phyloP scores from a whole-genome alignment of 1,140 invertebrate genomes.

The Berghia stephanieae region DNA sequence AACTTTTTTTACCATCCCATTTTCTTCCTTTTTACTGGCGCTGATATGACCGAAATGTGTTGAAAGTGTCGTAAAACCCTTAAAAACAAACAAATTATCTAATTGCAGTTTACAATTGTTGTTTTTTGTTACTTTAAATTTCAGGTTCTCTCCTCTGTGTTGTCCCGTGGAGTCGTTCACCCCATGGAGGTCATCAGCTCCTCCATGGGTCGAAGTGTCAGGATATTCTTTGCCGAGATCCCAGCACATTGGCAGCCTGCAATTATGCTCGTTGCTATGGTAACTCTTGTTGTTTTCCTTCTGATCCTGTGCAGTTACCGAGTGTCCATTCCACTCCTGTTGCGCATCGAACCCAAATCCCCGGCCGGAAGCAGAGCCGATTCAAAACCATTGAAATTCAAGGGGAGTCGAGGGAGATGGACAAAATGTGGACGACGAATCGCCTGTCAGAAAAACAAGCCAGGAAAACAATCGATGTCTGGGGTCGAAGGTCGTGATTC shows the following conservation, averaged over 20 bases:
- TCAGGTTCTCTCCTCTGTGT: conserved; percentile 51
- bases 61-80: too few relatives aligned
- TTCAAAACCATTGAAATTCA: too few relatives aligned
- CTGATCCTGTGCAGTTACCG: conserved; percentile 51
- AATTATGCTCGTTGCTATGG: conserved; percentile 40
- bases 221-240: conserved; percentile 53
- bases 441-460: too few relatives aligned
- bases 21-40: too few relatives aligned
- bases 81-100: too few relatives aligned
- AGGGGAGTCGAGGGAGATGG: too few relatives aligned
- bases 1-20: too few relatives aligned
- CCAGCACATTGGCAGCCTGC: conserved; percentile 58
- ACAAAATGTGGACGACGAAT: too few relatives aligned
- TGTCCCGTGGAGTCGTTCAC: conserved; percentile 47
- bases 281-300: conserved; percentile 37
- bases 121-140: conserved; percentile 25
- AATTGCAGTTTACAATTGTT: background rate
- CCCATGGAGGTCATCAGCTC: conserved; percentile 46
- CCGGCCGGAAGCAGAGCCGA: too few relatives aligned
- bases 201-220: conserved; percentile 46
- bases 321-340: conserved; percentile 47
- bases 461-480: too few relatives aligned
- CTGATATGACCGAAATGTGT: too few relatives aligned
- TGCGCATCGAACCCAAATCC: conserved; percentile 52
- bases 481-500: too few relatives aligned